Base-by-base conservation (phyloP, 2,888 invertebrate species). In the Dasysyrphus tricinctus region DNA sequence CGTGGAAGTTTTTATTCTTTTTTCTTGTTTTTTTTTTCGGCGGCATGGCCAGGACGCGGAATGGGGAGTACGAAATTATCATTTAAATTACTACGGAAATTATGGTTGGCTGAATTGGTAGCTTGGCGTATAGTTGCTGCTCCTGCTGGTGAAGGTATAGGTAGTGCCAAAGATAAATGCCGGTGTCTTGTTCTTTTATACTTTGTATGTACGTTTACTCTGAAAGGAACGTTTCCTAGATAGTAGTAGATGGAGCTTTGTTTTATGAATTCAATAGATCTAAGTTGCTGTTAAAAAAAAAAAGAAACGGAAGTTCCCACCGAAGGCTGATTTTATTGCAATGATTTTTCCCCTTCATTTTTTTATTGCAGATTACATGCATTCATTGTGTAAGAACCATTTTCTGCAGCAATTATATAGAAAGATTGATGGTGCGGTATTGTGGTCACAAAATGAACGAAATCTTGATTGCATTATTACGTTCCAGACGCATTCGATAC, bases 401-500 rank as follows among this genome's bases (percentile, higher is more conserved):
- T 97, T 97, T 93, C 94, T 97, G 88, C 97, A 97, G 91, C 96
- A 97, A 88, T 94, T 97, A 90, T 97, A 97, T 93, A 95, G 97
- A 88, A 97, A 97, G 93, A 95, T 98, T 90, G 97, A 98, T 91
- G 98, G 98, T 54, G 98, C 97, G 11, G 96, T 97, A 79, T 94
- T 98, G 76, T 96, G 96, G 94, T 98, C 98, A 32, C 96, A 97
- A 92, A 97, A 97, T 93, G 98, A 98, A 93, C 94, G 97, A 88
- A 97, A 97, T 92, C 94, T 98, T 91, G 97, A 98, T 93, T 98
- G 98, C 94, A 96, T 96, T 90, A 96, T 98, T 92, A 98, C 98
- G 77, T 98, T 98, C 93, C 98, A 98, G 93, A 98, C 98, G 89
- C 97, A 98, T 93, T 97, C 97, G 92, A 97, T 98, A 90, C 94